These are phyloP conservation scores for Schizothorax lantsangensis DNA, from an alignment of 2,797 vertebrate genomes.

Conservation along the genomic window DNA sequence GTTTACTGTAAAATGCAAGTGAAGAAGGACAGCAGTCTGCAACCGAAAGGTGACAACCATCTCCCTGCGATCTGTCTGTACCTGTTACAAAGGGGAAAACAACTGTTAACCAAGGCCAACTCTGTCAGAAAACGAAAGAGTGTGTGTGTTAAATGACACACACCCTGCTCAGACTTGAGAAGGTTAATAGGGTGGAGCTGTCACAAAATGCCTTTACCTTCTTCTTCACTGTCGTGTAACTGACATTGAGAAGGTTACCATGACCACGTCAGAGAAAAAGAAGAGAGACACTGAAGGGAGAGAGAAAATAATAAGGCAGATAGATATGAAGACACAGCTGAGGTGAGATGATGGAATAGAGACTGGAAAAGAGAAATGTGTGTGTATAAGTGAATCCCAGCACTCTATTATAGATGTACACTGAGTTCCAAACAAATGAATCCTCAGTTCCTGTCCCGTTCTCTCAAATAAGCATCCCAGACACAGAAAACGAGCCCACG, in stretches of 20 bases:
- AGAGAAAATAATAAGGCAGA: conserved; percentile 12
- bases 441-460: neutral
- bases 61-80: conserved; percentile 17
- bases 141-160: conserved; percentile 7
- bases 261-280: conserved; percentile 22
- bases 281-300: neutral
- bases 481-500: neutral
- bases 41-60: conserved; percentile 16
- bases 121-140: neutral
- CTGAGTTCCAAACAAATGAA: conserved; percentile 32
- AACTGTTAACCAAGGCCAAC: conserved; percentile 6
- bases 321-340: neutral
- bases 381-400: neutral
- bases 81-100: conserved; percentile 29
- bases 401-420: neutral
- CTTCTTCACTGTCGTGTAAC: conserved; percentile 21
- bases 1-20: conserved; percentile 34
- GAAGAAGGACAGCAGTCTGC: conserved; percentile 22
- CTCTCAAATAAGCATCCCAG: conserved; percentile 19
- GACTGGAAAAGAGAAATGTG: conserved; percentile 7
- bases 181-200: conserved; percentile 37
- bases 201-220: conserved; percentile 29
- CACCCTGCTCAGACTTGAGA: conserved; percentile 41
- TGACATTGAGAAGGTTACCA: conserved; percentile 22
- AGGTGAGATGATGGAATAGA: conserved; percentile 18